Conservation (phyloP, 2,113 vertebrate species). For the Zosterops pallidus region DNA sequence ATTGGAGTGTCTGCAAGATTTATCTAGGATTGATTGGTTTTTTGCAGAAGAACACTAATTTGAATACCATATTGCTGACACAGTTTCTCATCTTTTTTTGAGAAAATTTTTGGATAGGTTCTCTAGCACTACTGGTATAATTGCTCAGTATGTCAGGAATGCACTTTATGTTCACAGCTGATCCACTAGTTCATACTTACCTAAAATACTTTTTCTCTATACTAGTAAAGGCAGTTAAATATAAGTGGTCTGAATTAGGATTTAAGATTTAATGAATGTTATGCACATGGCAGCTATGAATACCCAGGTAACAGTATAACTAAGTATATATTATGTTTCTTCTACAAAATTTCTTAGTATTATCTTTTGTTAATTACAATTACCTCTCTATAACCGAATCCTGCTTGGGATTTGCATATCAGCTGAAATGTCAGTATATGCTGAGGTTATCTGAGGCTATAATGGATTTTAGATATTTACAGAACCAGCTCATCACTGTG, state of each 20-base stretch:
- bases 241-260: background rate
- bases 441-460: background rate
- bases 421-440: background rate
- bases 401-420: background rate
- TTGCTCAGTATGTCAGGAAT: background rate
- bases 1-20: background rate
- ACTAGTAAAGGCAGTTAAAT: background rate
- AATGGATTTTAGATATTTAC: background rate
- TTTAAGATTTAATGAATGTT: background rate
- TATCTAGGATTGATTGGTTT: background rate
- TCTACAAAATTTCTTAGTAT: background rate
- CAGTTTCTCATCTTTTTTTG: background rate
- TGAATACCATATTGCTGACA: background rate
- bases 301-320: background rate
- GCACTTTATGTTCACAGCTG: background rate
- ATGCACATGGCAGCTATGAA: background rate
- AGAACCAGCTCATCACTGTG: background rate
- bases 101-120: background rate
- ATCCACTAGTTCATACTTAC: background rate
- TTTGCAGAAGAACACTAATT: background rate
- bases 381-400: background rate
- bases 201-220: background rate
- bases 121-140: background rate
- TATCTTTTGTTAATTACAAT: background rate
- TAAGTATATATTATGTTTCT: background rate